phyloP scores from a whole-genome alignment of 2,797 vertebrate genomes.

The Chiloscyllium punctatum region DNA sequence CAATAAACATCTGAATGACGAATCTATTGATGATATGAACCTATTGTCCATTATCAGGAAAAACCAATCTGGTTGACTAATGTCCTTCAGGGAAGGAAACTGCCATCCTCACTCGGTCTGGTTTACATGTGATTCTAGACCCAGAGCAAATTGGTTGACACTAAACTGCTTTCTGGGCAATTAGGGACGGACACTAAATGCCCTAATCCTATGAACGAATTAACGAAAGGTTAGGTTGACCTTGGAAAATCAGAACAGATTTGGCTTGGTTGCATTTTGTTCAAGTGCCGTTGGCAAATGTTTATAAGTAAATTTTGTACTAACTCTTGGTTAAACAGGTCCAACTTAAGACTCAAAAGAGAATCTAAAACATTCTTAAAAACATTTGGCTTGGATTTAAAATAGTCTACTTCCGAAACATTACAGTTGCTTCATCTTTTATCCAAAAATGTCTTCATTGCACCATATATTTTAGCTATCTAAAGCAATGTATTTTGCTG shows the following conservation, averaged over 20 bases:
- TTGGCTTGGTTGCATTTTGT: background rate
- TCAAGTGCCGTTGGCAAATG: background rate
- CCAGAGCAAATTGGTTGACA: too few relatives aligned
- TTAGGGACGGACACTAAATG: too few relatives aligned
- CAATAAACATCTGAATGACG: too few relatives aligned
- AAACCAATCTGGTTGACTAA: too few relatives aligned
- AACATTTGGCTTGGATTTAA: background rate
- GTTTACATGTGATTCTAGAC: too few relatives aligned
- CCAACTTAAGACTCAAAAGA: background rate
- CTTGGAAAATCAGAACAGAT: background rate
- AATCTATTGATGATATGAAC: too few relatives aligned
- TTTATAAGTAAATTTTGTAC: background rate
- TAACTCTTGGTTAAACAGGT: background rate
- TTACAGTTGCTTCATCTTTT: background rate
- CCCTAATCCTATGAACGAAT: too few relatives aligned
- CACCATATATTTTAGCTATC: background rate
- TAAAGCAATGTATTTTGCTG: background rate
- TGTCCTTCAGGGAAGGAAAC: too few relatives aligned
- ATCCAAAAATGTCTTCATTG: background rate
- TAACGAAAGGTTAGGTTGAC: background rate
- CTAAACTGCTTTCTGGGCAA: too few relatives aligned
- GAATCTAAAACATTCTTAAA: background rate
- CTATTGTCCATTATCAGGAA: too few relatives aligned
- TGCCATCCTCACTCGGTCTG: too few relatives aligned
- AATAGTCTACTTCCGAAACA: background rate